phyloP scores from a whole-genome alignment of 2,797 vertebrate species.

The Nothura maculosa region DNA sequence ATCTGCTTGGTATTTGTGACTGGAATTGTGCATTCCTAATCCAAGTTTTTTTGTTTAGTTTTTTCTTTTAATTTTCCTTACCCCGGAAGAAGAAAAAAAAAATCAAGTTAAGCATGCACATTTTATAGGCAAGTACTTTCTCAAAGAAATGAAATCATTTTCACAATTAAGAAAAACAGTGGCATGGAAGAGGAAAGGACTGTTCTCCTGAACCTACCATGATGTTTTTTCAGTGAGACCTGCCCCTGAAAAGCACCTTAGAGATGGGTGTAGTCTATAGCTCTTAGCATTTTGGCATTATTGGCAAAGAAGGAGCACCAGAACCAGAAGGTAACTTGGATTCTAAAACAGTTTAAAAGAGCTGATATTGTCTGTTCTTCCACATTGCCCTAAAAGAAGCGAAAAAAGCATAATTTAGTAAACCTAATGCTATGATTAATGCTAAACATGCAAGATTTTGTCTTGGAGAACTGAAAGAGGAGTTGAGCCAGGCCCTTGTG shows the following conservation, averaged over 20 bases:
- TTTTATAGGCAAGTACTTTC: not conserved
- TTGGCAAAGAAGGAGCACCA: not conserved
- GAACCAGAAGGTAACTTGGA: not conserved
- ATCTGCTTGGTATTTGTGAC: not conserved
- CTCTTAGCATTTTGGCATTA: not conserved
- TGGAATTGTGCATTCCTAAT: not conserved
- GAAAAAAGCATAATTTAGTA: not conserved
- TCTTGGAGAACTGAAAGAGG: not conserved
- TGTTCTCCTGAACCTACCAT: not conserved
- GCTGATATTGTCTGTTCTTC: not conserved
- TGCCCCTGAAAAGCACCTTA: not conserved
- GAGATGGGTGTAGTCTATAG: not conserved
- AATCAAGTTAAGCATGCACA: not conserved
- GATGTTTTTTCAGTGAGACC: not conserved
- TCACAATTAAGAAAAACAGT: not conserved
- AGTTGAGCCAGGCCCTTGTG: fast-evolving
- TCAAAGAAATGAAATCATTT: not conserved
- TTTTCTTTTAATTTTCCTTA: not conserved
- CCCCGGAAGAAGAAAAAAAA: not conserved
- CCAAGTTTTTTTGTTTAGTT: not conserved
- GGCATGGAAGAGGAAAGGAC: not conserved
- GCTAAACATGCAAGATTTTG: not conserved
- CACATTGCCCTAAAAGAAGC: not conserved
- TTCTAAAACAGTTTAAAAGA: not conserved
- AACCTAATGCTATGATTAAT: not conserved